Percentiles rank a stretch among this genome's conserved stretches.
Evolutionary conservation across 2,888 invertebrate genomes (phyloP).

Genomic region (Arctia plantaginis): DNA sequence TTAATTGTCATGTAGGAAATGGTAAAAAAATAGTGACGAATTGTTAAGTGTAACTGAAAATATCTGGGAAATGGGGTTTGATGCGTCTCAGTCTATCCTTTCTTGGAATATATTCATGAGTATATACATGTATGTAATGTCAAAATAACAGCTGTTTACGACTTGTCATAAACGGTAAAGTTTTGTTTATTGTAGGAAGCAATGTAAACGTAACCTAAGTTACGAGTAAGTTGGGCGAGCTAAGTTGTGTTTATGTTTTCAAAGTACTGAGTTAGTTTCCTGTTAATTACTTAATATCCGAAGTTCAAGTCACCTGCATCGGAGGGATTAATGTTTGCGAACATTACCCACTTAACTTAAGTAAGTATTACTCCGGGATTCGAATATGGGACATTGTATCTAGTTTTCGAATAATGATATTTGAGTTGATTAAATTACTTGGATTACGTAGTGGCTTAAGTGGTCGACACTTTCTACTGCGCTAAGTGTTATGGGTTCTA

Average conservation of each 20-base stretch:
- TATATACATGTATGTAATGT: not conserved
- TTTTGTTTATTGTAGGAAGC: not conserved
- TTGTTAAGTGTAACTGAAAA: too few relatives aligned
- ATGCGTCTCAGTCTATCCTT: not conserved
- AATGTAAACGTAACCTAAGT: not conserved
- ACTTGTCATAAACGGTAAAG: not conserved
- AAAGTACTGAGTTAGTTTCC: conserved; percentile 35
- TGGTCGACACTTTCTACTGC: too few relatives aligned
- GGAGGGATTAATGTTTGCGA: conserved; percentile 2
- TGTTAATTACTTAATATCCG: conserved; percentile 44
- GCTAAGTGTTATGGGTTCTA: too few relatives aligned
- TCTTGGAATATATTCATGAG: not conserved
- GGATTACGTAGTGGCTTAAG: too few relatives aligned
- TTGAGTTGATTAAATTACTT: not conserved
- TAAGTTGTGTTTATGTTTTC: conserved; percentile 39
- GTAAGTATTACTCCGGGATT: not conserved
- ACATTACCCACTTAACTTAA: not conserved
- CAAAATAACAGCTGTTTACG: not conserved
- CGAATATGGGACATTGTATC: not conserved
- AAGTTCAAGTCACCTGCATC: conserved; percentile 25
- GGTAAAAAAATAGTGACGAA: too few relatives aligned
- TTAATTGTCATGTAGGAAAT: too few relatives aligned
- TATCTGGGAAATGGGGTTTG: too few relatives aligned
- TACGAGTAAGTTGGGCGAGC: not conserved
- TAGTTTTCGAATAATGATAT: not conserved